A percentile compares a stretch with the other conserved stretches of the same genome.
Conservation (phyloP, 2,113 vertebrate species). For the Glareola pratincola region DNA sequence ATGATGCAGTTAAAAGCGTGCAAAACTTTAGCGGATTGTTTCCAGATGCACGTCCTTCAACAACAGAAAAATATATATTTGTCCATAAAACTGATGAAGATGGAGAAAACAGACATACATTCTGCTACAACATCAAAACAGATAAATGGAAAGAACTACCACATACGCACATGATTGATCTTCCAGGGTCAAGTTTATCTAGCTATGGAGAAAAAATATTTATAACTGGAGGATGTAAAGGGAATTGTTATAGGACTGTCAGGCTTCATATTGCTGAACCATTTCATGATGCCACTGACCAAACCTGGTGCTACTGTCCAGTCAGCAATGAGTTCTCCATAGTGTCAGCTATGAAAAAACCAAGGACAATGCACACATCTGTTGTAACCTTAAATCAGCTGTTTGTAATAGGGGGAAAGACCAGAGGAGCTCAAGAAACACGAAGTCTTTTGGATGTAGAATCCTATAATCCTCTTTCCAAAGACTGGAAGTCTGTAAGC, state of each 20-base stretch:
- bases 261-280: slow-evolving; percentile 90
- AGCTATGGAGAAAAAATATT: slow-evolving; percentile 94
- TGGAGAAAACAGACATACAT: slow-evolving; percentile 81
- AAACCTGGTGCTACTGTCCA: slow-evolving; percentile 95
- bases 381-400: slow-evolving; percentile 84
- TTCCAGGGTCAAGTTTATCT: slow-evolving; percentile 88
- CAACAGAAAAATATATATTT: slow-evolving; percentile 93
- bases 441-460: slow-evolving; percentile 89
- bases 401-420: slow-evolving; percentile 93
- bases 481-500: slow-evolving; percentile 86
- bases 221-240: slow-evolving; percentile 91
- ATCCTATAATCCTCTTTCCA: slow-evolving; percentile 85
- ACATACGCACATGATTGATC: slow-evolving; percentile 80
- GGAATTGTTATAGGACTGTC: slow-evolving; percentile 85
- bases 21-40: slow-evolving; percentile 82
- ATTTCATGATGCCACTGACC: slow-evolving; percentile 88
- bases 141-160: slow-evolving; percentile 88
- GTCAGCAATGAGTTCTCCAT: slow-evolving; percentile 79
- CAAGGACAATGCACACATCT: slow-evolving; percentile 93
- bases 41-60: slow-evolving; percentile 88
- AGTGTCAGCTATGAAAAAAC: slow-evolving; percentile 85
- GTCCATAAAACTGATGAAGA: slow-evolving; percentile 95
- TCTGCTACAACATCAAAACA: slow-evolving; percentile 91
- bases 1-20: slow-evolving; percentile 78
- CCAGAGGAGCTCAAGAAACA: slow-evolving; percentile 81